Base-by-base conservation (phyloP, 1,140 invertebrate genomes). In the Nixonia krombeini region DNA sequence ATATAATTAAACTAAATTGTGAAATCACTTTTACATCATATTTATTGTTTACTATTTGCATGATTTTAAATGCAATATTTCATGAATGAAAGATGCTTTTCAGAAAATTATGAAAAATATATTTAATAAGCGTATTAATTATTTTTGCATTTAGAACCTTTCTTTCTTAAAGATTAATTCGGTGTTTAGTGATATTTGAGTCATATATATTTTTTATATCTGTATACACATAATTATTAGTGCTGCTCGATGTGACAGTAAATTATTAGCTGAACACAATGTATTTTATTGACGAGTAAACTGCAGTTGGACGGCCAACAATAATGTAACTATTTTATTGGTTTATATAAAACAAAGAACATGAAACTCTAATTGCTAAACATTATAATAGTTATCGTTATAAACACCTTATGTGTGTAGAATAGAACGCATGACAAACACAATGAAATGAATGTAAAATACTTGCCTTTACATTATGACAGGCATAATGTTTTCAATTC, bases 121-220 rank as follows among this genome's bases (percentile, higher is more conserved):
- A 49, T 66, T 40, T 58, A 65, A 65, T 66, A 71, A 66, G 69
- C 69, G 69, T 71, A 71, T 66, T 45, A 57, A 40, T 71, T 55
- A 63, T 25, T 56, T 71, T 71, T 71, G 62, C 69, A 70, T 67
- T 71, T 71, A 71, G 69, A 67, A 71, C 68, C 68, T 62, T 70
- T 63, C 62, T 58, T 66, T 59, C 68, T 71, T 66, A 71, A n/a
- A 37, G 42, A 58, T 62, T 71, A 71, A 71, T 71, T 71, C 68
- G 68, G 68, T 66, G 59, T 70, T 64, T 62, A 56, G 40, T 64
- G 67, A 70, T 70, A 65, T 70, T 50, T 53, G 52, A 58, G 47
- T 63, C 62, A 55, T 53, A 49, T 66, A 21, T 71, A 65, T 63
- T 61, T n/a, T 57, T 63, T 58, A 58, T 56, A 52, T 50, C 46